These are phyloP conservation scores for Psittacara wagleri DNA, from an alignment of 2,113 vertebrate genomes.

Conservation along the genomic window DNA sequence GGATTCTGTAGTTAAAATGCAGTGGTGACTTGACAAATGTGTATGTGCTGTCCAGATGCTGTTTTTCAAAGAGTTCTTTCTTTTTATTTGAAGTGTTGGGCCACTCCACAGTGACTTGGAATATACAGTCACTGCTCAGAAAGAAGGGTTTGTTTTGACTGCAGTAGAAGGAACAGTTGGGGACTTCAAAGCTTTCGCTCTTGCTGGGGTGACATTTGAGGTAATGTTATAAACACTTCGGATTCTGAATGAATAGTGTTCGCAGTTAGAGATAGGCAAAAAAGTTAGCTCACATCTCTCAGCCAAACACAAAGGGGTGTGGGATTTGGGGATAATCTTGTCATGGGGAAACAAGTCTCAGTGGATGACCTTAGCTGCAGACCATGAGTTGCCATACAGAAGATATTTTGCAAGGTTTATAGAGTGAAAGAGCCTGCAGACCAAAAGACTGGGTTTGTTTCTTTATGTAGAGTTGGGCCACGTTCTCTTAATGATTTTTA, in stretches of 20 bases:
- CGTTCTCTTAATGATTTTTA: not conserved
- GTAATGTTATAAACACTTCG: constrained; percentile 65
- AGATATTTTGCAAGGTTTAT: not conserved
- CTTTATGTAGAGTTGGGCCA: not conserved
- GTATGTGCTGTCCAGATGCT: not conserved
- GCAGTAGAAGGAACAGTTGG: constrained; percentile 86
- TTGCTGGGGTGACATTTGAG: constrained; percentile 95
- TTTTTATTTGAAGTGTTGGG: constrained; percentile 81
- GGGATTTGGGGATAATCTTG: not conserved
- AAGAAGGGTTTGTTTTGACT: constrained; percentile 93
- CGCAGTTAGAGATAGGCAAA: not conserved
- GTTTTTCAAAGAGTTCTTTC: not conserved
- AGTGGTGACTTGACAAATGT: fast-evolving
- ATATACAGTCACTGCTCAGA: constrained; percentile 88
- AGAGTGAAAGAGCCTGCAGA: not conserved
- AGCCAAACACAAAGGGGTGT: not conserved
- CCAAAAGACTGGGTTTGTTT: not conserved
- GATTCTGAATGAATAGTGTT: not conserved
- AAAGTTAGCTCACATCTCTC: not conserved
- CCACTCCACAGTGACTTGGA: constrained; percentile 93
- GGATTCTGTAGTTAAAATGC: not conserved
- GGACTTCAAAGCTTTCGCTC: constrained; percentile 96
- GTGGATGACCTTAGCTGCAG: not conserved
- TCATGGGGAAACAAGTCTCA: not conserved
- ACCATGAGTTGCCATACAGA: not conserved